phyloP scores from a whole-genome alignment of 2,113 vertebrate genomes.

The Larimichthys crocea region DNA sequence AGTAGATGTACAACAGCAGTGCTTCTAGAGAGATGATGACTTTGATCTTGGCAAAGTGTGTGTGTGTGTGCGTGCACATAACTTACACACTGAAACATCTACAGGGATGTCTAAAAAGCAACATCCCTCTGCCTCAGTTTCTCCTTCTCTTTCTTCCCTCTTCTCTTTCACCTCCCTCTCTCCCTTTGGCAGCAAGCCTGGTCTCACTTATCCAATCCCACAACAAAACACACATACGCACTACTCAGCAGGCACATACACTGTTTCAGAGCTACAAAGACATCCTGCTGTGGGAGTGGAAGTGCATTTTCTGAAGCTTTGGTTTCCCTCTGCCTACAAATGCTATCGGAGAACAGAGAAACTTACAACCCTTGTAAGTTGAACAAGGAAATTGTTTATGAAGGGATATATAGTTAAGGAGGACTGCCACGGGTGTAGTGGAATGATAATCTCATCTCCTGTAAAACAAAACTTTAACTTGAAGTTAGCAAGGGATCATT shows the following conservation, averaged over 20 bases:
- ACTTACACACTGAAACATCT: slow-evolving; percentile 43
- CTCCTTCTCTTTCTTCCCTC: slow-evolving; percentile 37
- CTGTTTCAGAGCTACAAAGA: slow-evolving; percentile 75
- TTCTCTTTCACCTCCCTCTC: slow-evolving; percentile 63
- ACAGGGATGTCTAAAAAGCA: slow-evolving; percentile 63
- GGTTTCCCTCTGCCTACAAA: slow-evolving; percentile 67
- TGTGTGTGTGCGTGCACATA: slow-evolving; percentile 4
- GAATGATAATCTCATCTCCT: slow-evolving; percentile 14
- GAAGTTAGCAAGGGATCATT: slow-evolving; percentile 32
- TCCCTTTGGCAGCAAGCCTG: slow-evolving; percentile 68
- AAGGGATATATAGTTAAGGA: slow-evolving; percentile 18
- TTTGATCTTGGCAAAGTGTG: slow-evolving; percentile 55
- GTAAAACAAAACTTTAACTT: slow-evolving; percentile 35
- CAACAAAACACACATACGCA: slow-evolving; percentile 65
- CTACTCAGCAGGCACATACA: slow-evolving; percentile 59
- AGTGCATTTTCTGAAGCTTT: slow-evolving; percentile 70
- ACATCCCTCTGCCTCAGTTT: slow-evolving; percentile 49
- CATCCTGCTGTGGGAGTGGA: slow-evolving; percentile 73
- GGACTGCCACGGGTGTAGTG: slow-evolving; percentile 26
- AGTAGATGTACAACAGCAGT: slow-evolving; percentile 44
- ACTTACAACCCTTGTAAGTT: slow-evolving; percentile 46
- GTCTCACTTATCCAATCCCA: slow-evolving; percentile 76
- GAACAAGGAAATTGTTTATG: slow-evolving; percentile 55
- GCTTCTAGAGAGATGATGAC: slow-evolving; percentile 47
- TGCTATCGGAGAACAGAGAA: slow-evolving; percentile 52